A percentile compares a stretch with the other conserved stretches of the same genome.
Conservation (phyloP, 53 echinoderm and acorn worm genomes). For the Temnopleurus reevesii region DNA sequence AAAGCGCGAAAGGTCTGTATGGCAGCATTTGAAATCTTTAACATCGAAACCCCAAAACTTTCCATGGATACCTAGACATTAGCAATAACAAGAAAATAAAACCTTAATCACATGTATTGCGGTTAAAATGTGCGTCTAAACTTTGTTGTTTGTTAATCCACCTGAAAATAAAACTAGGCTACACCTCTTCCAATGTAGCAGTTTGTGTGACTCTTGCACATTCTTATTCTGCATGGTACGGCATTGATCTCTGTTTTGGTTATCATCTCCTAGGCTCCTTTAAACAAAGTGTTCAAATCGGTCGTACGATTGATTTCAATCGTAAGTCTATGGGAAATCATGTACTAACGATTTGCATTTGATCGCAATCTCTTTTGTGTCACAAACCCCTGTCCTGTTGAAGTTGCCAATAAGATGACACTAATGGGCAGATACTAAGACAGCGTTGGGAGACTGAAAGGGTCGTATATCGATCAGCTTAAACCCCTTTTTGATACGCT, state of each 20-base stretch:
- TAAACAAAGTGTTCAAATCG: too few species aligned
- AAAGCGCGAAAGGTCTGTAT: too few species aligned
- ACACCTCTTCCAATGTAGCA: not conserved
- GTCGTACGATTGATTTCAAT: too few species aligned
- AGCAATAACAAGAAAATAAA: too few species aligned
- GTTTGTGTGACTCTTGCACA: not conserved
- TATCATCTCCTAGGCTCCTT: not conserved
- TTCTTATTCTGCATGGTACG: too few species aligned
- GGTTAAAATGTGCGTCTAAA: not conserved
- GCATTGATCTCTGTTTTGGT: not conserved
- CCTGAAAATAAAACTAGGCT: not conserved
- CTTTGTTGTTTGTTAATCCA: not conserved
- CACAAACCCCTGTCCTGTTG: slow-evolving; percentile 1
- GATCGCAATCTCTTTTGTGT: too few species aligned
- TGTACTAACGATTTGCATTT: too few species aligned
- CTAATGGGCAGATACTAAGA: slow-evolving; percentile 18
- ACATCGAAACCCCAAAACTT: too few species aligned
- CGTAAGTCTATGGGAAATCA: too few species aligned
- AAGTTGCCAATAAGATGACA: slow-evolving; percentile 43
- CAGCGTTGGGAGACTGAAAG: slow-evolving; percentile 32
- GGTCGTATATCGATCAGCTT: slow-evolving; percentile 32
- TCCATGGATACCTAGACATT: too few species aligned
- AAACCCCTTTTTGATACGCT: slow-evolving; percentile 28
- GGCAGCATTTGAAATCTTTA: too few species aligned
- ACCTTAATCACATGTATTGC: not conserved